Percentiles rank a stretch among this genome's conserved stretches.
Conservation (phyloP, 2,797 vertebrate genomes). For the Sebastes diploproa region DNA sequence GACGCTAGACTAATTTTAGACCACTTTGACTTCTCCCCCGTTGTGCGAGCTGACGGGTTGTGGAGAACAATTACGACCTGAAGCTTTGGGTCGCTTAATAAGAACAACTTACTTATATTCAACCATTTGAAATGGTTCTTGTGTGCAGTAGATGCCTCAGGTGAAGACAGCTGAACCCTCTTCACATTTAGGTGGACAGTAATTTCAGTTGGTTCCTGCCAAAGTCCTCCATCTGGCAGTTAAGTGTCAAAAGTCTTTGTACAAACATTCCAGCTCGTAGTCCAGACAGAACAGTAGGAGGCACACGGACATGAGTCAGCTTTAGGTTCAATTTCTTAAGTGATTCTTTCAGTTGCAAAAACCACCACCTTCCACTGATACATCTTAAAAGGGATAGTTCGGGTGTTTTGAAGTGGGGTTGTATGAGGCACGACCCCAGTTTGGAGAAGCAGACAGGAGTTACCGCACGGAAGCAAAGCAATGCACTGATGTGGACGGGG, state of each 20-base stretch:
- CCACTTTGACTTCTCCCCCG: neutral
- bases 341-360: neutral
- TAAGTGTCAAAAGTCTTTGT: conserved; percentile 35
- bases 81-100: neutral
- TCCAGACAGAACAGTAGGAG: conserved; percentile 6
- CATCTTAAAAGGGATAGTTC: no score
- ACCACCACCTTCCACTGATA: neutral
- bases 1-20: neutral
- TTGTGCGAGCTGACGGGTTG: neutral
- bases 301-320: neutral
- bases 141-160: neutral
- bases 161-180: neutral
- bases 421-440: no score
- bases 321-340: neutral
- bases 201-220: neutral
- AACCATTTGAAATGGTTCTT: neutral
- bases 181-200: neutral
- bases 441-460: no score
- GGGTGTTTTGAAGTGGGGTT: no score
- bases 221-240: conserved; percentile 9
- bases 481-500: no score
- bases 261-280: conserved; percentile 9
- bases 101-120: neutral
- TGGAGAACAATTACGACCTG: neutral
- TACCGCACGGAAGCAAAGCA: no score